Conservation (phyloP, 2,888 invertebrate species). For the Lysandra coridon region DNA sequence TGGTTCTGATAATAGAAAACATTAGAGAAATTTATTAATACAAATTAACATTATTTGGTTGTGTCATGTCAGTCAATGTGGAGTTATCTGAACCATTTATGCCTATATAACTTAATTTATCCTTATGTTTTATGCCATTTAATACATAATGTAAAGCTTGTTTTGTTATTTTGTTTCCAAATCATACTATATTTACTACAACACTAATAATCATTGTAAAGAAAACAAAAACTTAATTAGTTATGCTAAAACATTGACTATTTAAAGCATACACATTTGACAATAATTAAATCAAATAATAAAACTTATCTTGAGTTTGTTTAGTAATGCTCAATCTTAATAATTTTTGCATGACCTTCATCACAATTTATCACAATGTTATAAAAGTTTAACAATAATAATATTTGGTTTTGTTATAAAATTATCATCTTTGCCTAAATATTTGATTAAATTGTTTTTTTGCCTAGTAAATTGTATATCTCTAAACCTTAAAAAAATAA, state of each 20-base stretch:
- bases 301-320: background rate
- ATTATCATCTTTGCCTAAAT: background rate
- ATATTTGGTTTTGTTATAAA: background rate
- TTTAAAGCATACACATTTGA: background rate
- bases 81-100: no score
- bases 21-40: no score
- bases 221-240: background rate
- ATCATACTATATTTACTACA: no score
- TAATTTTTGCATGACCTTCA: background rate
- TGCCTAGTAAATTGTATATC: background rate
- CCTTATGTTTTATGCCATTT: no score
- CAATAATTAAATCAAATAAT: background rate
- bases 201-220: background rate
- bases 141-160: background rate
- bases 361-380: background rate
- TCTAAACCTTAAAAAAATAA: background rate
- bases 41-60: no score
- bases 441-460: background rate
- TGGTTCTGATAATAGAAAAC: no score
- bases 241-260: background rate
- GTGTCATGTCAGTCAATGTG: no score
- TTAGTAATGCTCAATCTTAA: background rate
- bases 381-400: background rate
- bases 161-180: no score
- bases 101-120: no score